Base-by-base conservation (phyloP, 2,797 vertebrate genomes). In the Salarias fasciatus region DNA sequence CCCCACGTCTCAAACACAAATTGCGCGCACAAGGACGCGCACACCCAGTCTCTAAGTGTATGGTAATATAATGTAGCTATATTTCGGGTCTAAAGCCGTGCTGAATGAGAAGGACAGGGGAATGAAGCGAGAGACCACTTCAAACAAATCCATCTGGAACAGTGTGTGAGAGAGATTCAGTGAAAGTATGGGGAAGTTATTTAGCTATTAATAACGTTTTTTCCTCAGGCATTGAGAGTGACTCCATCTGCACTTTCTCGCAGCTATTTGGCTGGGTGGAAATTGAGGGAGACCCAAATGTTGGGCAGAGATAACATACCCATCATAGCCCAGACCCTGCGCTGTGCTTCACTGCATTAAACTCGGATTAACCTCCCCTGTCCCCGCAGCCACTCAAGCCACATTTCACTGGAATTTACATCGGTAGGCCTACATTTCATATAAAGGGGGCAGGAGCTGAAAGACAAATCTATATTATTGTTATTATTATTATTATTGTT, bases 191-290 rank as follows among this genome's bases (percentile, higher is more conserved):
- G 94, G 91, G 92, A 96, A 97, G 95, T 97, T 98, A 96, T 97
- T 97, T 97, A 97, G 96, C 96, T 99, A 98, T 98, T 98, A 97
- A 97, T 97, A 98, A 95, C 94, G 95, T 94, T 95, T 95, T 95
- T 94, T 97, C 96, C 96, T 94, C 93, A 91, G 96, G 97, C 96
- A 91, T 94, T 92, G 92, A 94, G 95, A 95, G 91, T 93, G 92
- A 94, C 91, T 94, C 94, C 94, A 94, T 96, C 94, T 94, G 94
- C 94, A 95, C 95, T 90, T 87, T 95, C 95, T 95, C 90, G 86
- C 92, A 96, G 95, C 95, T 95, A 95, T 96, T 97, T 96, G 95
- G 95, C 96, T 95, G 94, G 94, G 93, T 95, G 89, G 95, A 94
- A 97, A 97, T 96, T 91, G 94, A 95, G 93, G 94, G 93, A 96